A percentile compares a stretch with the other conserved stretches of the same genome.
These are phyloP conservation scores for Passer montanus DNA, from an alignment of 2,113 vertebrate genomes.

Conservation along the genomic window DNA sequence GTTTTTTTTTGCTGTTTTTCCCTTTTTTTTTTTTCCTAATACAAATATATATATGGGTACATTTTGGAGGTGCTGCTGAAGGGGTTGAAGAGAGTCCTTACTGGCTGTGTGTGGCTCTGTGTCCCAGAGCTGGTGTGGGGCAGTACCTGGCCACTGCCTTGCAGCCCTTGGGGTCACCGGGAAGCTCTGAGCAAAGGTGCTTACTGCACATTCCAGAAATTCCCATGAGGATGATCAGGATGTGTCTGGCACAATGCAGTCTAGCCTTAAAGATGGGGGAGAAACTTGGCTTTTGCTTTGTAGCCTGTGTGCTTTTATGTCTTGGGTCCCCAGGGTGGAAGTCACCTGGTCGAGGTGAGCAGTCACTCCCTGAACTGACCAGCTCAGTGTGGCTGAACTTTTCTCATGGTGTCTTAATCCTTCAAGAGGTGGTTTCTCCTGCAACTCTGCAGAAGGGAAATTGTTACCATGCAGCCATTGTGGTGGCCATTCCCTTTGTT, in stretches of 20 bases:
- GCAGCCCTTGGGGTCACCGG: neutral
- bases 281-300: neutral
- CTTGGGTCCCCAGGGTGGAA: neutral
- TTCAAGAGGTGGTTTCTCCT: neutral
- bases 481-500: neutral
- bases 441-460: neutral
- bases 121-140: fast-evolving
- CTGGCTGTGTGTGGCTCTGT: neutral
- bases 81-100: neutral
- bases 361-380: neutral
- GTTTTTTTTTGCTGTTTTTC: neutral
- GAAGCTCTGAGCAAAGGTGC: neutral
- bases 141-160: neutral
- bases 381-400: fast-evolving
- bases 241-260: fast-evolving
- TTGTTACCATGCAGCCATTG: fast-evolving
- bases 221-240: neutral
- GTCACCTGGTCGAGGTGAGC: neutral
- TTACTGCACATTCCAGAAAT: neutral
- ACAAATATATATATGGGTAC: fast-evolving
- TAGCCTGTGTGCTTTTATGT: neutral
- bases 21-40: neutral
- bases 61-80: neutral
- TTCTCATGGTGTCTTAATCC: neutral
- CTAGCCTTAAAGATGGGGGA: neutral